Percentiles rank a stretch among this genome's conserved stretches.
These are phyloP conservation scores for Pimpla rufipes DNA, from an alignment of 2,888 invertebrate genomes.

Conservation along the genomic window DNA sequence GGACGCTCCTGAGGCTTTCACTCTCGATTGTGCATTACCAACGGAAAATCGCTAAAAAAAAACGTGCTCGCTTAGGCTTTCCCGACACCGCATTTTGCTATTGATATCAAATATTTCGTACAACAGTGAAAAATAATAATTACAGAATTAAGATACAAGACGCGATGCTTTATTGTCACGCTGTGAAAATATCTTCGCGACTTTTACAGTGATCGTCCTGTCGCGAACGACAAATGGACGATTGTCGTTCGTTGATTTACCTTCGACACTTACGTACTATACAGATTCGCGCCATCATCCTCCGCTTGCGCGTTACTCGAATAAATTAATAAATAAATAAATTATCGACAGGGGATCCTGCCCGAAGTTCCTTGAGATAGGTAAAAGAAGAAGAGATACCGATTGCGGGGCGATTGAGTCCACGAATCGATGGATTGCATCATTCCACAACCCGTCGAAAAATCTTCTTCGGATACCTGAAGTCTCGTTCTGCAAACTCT, in stretches of 20 bases:
- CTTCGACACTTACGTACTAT: constrained; percentile 22
- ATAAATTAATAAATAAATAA: constrained; percentile 67
- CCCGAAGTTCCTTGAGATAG: constrained; percentile 25
- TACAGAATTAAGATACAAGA: constrained; percentile 1
- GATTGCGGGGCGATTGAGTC: not conserved
- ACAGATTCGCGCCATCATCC: not conserved
- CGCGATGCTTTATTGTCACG: constrained; percentile 26
- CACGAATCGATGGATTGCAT: not conserved
- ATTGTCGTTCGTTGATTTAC: constrained; percentile 16
- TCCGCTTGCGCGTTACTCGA: not conserved
- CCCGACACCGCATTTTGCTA: not conserved
- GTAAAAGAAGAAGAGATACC: constrained; percentile 39
- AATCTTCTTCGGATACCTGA: constrained; percentile 40
- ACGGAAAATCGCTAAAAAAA: not conserved
- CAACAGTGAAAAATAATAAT: not conserved
- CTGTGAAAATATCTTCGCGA: not conserved
- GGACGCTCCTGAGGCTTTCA: constrained; percentile 37
- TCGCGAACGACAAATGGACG: not conserved
- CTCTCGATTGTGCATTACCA: constrained; percentile 13
- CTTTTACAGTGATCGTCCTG: not conserved
- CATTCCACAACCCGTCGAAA: not conserved
- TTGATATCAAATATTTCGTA: not conserved
- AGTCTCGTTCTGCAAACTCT: constrained; percentile 1
- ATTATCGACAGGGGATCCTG: constrained; percentile 36
- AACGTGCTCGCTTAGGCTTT: not conserved